Evolutionary conservation across 2,113 vertebrate genomes (phyloP).

Genomic region (Callithrix jacchus): DNA sequence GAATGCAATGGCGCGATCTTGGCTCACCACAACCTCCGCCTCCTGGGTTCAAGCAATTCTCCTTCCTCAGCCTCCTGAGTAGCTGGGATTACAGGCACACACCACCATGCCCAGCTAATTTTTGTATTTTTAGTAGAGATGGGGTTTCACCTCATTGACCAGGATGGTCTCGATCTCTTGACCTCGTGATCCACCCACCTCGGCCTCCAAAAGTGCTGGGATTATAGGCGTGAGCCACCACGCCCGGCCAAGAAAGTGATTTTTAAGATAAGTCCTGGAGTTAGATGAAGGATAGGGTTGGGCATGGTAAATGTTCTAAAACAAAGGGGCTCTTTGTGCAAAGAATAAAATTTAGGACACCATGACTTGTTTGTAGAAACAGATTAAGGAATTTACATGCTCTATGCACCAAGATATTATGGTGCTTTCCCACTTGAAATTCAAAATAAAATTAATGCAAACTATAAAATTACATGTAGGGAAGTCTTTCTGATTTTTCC

Average conservation of each 20-base stretch:
- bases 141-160: too few species aligned
- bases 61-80: too few species aligned
- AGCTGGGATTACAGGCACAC: too few species aligned
- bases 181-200: too few species aligned
- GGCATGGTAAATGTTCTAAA: neutral
- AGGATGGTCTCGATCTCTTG: too few species aligned
- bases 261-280: constrained; percentile 1
- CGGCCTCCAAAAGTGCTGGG: too few species aligned
- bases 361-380: neutral
- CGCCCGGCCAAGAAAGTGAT: neutral
- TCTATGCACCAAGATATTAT: neutral
- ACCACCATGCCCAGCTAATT: too few species aligned
- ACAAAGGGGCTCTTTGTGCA: neutral
- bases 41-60: too few species aligned
- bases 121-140: too few species aligned
- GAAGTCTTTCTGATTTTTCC: neutral
- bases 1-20: too few species aligned
- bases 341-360: neutral
- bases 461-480: neutral
- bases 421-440: neutral
- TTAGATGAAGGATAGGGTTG: neutral
- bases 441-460: constrained; percentile 27
- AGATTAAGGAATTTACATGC: neutral
- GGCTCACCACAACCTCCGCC: too few species aligned
- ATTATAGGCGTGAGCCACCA: too few species aligned